Evolutionary conservation across 2,888 invertebrate species (phyloP), one percentile per base, ranked within the genome.

Genomic region (Psylliodes chrysocephalus): DNA sequence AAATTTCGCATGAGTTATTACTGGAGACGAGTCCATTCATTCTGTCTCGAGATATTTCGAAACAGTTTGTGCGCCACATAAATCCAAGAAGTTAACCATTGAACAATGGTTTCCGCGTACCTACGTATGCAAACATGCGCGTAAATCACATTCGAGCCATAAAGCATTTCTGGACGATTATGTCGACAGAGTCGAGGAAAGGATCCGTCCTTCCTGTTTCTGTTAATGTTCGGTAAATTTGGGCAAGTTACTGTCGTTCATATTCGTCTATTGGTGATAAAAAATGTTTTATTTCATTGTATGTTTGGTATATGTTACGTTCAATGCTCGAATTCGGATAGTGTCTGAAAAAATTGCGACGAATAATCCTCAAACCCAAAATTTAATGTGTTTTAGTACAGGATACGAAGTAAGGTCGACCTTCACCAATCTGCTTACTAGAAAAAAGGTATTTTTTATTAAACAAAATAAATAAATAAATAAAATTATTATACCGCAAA

Each of bases 91-190:
- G 67, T 67, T 59, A 73, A 73, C 75, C 70, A 69, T 72, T 70
- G 71, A 72, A 72, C 72, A 71, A 73, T 73, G 73, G 71, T 75
- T 73, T 64, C 67, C 66, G 70, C 60, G 68, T 68, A 64, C 68
- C 59, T 68, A 64, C 71, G 72, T 74, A 74, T 73, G 73, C 73
- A 73, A 73, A 75, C 73, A 73, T 59, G 55, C 64, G 67, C 62
- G 68, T 75, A 73, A 75, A 75, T 75, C 75, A 75, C 71, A 68
- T 63, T 68, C 75, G 72, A 71, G 60, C 70, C 73, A 75, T 75
- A 73, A 75, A 75, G 70, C 75, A 73, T 73, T 71, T 69, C 66
- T 66, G 59, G 54, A 71, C 63, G 66, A 70, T 70, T 68, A 66
- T 64, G 63, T 63, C 65, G 60, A 42, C 28, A 15, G 47, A 38